Conservation (phyloP, 2,113 vertebrate genomes). For the Plestiodon gilberti region DNA sequence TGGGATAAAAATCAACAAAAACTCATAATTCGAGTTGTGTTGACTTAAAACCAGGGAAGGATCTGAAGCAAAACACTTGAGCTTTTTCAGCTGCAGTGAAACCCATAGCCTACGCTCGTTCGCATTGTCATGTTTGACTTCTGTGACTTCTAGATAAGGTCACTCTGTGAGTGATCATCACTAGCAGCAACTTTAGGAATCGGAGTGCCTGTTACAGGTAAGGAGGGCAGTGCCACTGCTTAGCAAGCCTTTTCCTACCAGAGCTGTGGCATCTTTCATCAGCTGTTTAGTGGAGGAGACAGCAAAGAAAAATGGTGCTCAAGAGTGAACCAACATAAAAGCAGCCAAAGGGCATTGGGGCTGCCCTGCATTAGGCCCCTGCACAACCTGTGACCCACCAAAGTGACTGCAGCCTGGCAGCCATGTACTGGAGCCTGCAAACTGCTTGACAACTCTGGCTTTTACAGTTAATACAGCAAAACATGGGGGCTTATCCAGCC, state of each 20-base stretch:
- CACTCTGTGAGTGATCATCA: constrained; percentile 11
- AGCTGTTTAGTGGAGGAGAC: constrained; percentile 15
- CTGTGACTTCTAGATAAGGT: neutral
- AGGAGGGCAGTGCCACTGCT: neutral
- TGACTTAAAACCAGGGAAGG: neutral
- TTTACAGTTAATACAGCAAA: neutral
- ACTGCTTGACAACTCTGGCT: neutral
- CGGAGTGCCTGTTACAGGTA: neutral
- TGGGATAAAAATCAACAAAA: neutral
- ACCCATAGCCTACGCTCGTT: constrained; percentile 36
- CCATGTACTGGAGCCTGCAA: neutral
- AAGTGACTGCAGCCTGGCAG: neutral
- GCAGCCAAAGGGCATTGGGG: neutral
- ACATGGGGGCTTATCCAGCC: neutral
- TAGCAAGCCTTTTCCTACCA: neutral
- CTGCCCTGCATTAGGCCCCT: neutral
- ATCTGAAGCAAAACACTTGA: neutral
- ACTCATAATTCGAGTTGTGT: neutral
- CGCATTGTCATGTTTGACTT: constrained; percentile 46
- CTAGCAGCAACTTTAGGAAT: neutral
- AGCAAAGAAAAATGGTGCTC: constrained; percentile 17
- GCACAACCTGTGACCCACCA: neutral
- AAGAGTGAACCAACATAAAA: neutral
- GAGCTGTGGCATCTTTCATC: neutral
- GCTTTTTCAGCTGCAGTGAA: neutral